Evolutionary conservation across 2,113 vertebrate species (phyloP), one percentile per base, ranked within the genome.

Genomic region (Dunckerocampus dactyliophorus): DNA sequence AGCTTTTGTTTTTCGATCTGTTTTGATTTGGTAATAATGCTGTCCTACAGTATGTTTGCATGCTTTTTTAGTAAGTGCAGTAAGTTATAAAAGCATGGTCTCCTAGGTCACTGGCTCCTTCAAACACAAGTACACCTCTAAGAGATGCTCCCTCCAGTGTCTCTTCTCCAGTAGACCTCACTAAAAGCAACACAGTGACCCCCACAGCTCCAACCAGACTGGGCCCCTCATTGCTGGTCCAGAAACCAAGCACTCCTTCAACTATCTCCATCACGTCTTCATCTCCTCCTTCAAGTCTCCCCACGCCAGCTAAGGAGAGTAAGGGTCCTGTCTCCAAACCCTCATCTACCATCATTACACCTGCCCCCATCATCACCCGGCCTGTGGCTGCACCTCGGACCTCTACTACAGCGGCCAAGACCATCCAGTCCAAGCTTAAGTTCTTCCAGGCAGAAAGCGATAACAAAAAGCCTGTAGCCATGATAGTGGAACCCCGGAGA

Each of bases 391-490:
- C 75, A 22, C 80, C 82, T 46, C 71, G 61, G 0, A 43, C 60
- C 63, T 87, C 86, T 14, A 24, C 65, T 0, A 71, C 71, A 0
- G 70, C 86, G 2, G 63, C 86, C 20, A 93, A 89, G 72, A 93
- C 87, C 0, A 85, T 89, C 69, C 89, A 94, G 59, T 89, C 92
- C 34, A 92, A 91, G 46, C 85, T 92, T 34, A 89, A 69, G 64
- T 89, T 95, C 79, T 85, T 93, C 42, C 81, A 80, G 28, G 65
- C 85, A 0, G 68, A 82, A 8, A 0, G 61, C 13, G 51, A 60
- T 1, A 56, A 78, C 20, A 76, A 60, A 37, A 69, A 65, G 46
- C 65, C 57, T 13, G 1, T 65, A 5, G 13, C 39, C 3, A 15
- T 17, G 0, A 65, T 7, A 2, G 1, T 22, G 4, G 46, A 70